These are phyloP conservation scores for Nilaparvata lugens DNA, from an alignment of 1,140 invertebrate species.

Conservation along the genomic window DNA sequence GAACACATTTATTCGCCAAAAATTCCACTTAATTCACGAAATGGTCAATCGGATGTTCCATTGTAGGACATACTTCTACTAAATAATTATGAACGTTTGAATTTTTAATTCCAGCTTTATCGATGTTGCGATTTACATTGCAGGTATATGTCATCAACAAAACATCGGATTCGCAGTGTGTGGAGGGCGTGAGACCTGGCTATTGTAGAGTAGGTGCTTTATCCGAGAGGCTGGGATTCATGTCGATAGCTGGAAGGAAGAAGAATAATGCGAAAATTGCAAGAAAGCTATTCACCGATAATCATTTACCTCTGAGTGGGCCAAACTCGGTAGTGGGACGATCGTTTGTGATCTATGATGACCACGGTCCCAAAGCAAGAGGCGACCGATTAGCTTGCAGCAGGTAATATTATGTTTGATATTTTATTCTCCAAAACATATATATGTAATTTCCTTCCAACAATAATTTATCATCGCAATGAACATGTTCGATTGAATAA, in stretches of 20 bases:
- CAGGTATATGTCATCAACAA: constrained; percentile 11
- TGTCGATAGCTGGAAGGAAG: constrained; percentile 65
- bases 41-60: too few species aligned
- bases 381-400: constrained; percentile 83
- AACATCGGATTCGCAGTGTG: constrained; percentile 1
- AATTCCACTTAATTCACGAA: too few species aligned
- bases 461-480: too few species aligned
- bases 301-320: constrained; percentile 66
- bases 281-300: constrained; percentile 70
- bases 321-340: constrained; percentile 63
- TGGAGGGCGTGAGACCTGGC: constrained; percentile 2
- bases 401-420: constrained; percentile 59
- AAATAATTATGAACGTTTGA: too few species aligned
- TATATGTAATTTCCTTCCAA: too few species aligned
- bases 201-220: constrained; percentile 40
- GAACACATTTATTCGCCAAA: too few species aligned
- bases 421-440: too few species aligned
- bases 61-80: too few species aligned
- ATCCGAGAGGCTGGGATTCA: constrained; percentile 47
- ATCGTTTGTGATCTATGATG: constrained; percentile 82
- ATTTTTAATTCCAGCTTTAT: too few species aligned
- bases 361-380: constrained; percentile 72
- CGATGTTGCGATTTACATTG: too few species aligned
- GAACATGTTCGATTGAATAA: too few species aligned
- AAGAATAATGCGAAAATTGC: constrained; percentile 49